Conservation (phyloP, 2,888 invertebrate species). For the Xestia xanthographa region DNA sequence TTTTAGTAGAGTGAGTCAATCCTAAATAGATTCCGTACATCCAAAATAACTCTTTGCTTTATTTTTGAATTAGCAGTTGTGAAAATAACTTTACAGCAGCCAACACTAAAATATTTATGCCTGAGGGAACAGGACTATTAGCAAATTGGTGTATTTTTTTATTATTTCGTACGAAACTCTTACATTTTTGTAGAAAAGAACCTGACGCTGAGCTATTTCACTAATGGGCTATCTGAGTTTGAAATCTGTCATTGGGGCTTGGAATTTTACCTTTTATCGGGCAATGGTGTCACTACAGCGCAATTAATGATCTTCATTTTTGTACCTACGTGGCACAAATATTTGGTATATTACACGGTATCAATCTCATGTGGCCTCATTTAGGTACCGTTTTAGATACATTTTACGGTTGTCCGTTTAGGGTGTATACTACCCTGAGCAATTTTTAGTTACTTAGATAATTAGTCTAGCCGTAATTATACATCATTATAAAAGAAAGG, state of each 20-base stretch:
- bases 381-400: neutral
- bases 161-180: constrained; percentile 23
- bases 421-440: too few relatives aligned
- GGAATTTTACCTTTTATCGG: constrained; percentile 75
- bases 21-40: constrained; percentile 43
- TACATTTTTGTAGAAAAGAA: constrained; percentile 72
- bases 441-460: neutral
- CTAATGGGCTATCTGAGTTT: constrained; percentile 76
- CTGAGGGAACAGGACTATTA: constrained; percentile 35
- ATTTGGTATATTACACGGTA: constrained; percentile 13
- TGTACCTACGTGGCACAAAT: constrained; percentile 34
- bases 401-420: neutral
- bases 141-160: constrained; percentile 43
- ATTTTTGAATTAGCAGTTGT: constrained; percentile 28
- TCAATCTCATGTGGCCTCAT: constrained; percentile 20
- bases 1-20: constrained; percentile 53
- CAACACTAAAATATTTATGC: constrained; percentile 37
- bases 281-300: constrained; percentile 48
- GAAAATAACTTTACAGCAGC: constrained; percentile 43
- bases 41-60: constrained; percentile 36
- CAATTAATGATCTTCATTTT: constrained; percentile 62
- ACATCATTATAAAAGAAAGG: neutral
- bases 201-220: constrained; percentile 72
- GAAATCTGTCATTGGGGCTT: constrained; percentile 76
- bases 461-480: neutral